Base-by-base conservation (phyloP, 2,113 vertebrate genomes). In the Cichladusa arquata region DNA sequence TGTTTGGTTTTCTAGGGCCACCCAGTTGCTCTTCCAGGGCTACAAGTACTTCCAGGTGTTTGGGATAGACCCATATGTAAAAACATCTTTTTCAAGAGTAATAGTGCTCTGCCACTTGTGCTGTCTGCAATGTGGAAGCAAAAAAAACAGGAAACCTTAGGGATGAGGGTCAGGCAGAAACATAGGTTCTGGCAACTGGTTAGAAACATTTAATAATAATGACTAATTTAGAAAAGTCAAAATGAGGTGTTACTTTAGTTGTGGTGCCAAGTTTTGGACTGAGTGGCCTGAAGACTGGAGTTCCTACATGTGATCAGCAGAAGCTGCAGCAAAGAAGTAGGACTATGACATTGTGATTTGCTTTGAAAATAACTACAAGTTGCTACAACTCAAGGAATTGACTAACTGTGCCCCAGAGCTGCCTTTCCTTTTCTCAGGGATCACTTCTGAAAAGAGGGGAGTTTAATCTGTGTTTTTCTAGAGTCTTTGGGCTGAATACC, bases 41-140 rank as follows among this genome's bases (percentile, higher is more conserved):
- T 90, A 66, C 85, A 83, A 86, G 74, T 95, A 62, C 56, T 95
- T 95, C 84, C 93, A 95, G 90, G 94, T 92, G 85, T 93, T 96
- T 96, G 93, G 64, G 76, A 76, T 67, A 97, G 85, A 95, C 76
- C 80, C 79, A 92, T 74, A 15, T 53, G 19, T 74, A 47, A 60
- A 94, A 94, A 81, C 34, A 79, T 79, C 45, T 44, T 95, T 95
- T 82, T 50, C 42, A 40, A 62, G 70, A 90, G 58, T 57, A 81
- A 16, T 9, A 78, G 34, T 6, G 3, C 72, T 86, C 82, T 81
- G 72, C 47, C 56, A 17, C 67, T 95, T 56, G n/a, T 44, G 28
- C 58, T 79, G 66, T 36, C 48, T 84, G 57, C 61, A 47, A 9
- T 4, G 1, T 13, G 71, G 50, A 84, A 82, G 60, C 42, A 69